Conservation (phyloP, 2,888 invertebrate species). For the Thysanoteuthis rhombus region DNA sequence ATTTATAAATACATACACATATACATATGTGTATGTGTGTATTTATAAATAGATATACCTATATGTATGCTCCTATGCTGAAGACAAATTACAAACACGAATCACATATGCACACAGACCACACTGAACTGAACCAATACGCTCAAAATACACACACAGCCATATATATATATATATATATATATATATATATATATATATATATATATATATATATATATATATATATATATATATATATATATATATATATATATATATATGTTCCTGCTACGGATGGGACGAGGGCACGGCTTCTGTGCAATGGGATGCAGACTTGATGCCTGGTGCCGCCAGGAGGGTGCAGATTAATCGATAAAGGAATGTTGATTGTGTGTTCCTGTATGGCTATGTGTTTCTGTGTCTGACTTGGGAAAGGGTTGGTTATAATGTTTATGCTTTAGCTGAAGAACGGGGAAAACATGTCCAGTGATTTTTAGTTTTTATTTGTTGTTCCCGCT, state of each 20-base stretch:
- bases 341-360: background rate
- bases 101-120: too few relatives aligned
- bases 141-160: too few relatives aligned
- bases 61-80: too few relatives aligned
- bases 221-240: background rate
- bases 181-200: background rate
- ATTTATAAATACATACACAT: too few relatives aligned
- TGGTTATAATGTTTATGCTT: background rate
- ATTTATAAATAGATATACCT: too few relatives aligned
- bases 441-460: background rate
- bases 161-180: too few relatives aligned
- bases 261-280: background rate
- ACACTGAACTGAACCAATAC: too few relatives aligned
- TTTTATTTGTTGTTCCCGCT: background rate
- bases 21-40: too few relatives aligned
- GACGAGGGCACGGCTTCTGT: background rate
- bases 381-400: background rate
- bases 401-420: background rate
- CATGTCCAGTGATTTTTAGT: background rate
- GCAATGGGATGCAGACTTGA: background rate
- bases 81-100: too few relatives aligned
- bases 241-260: background rate
- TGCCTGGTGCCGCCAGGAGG: background rate
- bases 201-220: too few relatives aligned
- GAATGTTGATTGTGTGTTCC: background rate